Conservation (phyloP, 35 echinoderm and acorn worm species). For the Diadema setosum region DNA sequence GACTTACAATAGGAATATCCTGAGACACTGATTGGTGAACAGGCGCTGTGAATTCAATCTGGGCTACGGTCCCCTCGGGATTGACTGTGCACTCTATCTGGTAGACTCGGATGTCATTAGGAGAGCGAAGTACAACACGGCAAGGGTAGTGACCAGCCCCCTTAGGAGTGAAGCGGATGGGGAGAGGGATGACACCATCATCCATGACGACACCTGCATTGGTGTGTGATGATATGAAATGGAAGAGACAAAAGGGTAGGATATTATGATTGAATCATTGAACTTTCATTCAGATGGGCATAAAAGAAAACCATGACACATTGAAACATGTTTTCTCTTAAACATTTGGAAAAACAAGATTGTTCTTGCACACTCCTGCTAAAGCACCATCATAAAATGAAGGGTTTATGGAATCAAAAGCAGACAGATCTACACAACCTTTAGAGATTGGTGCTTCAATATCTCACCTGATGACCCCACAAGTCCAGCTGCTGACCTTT, state of each 20-base stretch:
- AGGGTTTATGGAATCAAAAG: too few relatives aligned
- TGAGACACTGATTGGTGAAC: constrained; percentile 96
- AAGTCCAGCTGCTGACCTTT: constrained; percentile 69
- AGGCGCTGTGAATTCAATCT: constrained; percentile 94
- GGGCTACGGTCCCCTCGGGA: constrained; percentile 76
- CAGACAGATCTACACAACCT: too few relatives aligned
- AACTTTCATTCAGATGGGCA: too few relatives aligned
- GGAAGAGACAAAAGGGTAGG: too few relatives aligned
- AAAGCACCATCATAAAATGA: too few relatives aligned
- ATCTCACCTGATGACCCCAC: constrained; percentile 61
- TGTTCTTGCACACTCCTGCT: too few relatives aligned
- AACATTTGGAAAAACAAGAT: neutral
- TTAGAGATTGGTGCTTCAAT: too few relatives aligned
- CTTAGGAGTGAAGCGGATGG: constrained; percentile 88
- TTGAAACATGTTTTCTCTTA: neutral
- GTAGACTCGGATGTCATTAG: constrained; percentile 85
- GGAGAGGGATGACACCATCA: constrained; percentile 47
- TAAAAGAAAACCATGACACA: too few relatives aligned
- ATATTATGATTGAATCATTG: too few relatives aligned
- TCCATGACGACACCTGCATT: constrained; percentile 85
- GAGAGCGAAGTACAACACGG: constrained; percentile 64
- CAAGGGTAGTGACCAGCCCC: constrained; percentile 91
- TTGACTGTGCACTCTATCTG: constrained; percentile 88
- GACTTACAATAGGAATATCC: constrained; percentile 91
- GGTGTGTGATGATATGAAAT: too few relatives aligned